A percentile compares a stretch with the other conserved stretches of the same genome.
Evolutionary conservation across 2,113 vertebrate species (phyloP).

Genomic region (Theristicus caerulescens): DNA sequence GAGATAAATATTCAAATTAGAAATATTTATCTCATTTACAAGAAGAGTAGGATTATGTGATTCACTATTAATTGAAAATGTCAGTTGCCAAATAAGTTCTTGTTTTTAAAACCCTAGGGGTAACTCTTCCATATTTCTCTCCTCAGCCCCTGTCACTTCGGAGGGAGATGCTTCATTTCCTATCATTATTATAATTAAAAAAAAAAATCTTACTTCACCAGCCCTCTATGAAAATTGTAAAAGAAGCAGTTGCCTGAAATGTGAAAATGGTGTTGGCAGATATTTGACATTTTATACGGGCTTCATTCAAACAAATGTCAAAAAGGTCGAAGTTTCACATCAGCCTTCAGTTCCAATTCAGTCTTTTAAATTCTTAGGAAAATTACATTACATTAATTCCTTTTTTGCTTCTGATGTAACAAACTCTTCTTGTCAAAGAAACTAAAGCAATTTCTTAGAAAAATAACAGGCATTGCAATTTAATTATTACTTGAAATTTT

Average conservation of each 20-base stretch:
- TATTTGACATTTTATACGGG: not conserved
- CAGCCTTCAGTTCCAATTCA: not conserved
- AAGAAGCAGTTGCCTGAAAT: constrained; percentile 13
- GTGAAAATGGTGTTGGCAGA: not conserved
- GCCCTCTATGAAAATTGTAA: not conserved
- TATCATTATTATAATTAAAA: not conserved
- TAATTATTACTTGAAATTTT: constrained; percentile 20
- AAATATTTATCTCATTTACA: not conserved
- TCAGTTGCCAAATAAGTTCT: not conserved
- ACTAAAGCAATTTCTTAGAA: not conserved
- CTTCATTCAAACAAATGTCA: constrained; percentile 14
- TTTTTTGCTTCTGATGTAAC: constrained; percentile 5
- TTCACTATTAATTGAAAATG: not conserved
- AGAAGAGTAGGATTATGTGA: not conserved
- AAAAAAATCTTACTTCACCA: not conserved
- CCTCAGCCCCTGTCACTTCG: not conserved
- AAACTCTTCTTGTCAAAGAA: not conserved
- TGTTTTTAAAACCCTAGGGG: not conserved
- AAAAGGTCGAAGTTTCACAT: not conserved
- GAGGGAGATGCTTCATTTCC: not conserved
- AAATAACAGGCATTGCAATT: not conserved
- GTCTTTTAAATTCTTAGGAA: constrained; percentile 11
- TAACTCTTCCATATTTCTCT: not conserved
- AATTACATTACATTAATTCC: constrained; percentile 9
- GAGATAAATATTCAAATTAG: not conserved